Percentiles rank a stretch among this genome's conserved stretches.
Conservation (phyloP, 1,140 invertebrate species). For the Bombus waltoni region DNA sequence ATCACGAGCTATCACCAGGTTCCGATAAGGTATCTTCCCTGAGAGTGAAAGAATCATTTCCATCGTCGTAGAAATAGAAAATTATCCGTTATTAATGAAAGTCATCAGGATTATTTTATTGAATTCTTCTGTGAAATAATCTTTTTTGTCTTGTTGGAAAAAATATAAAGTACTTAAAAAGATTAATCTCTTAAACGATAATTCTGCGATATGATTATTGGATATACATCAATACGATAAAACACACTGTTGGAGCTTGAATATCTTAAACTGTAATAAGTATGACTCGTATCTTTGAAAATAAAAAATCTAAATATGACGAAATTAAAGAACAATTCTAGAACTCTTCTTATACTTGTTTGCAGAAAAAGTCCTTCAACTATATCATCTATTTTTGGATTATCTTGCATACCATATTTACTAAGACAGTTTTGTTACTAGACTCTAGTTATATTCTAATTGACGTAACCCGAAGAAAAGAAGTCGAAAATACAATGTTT, state of each 20-base stretch:
- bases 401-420: background rate
- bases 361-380: fast-evolving
- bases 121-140: background rate
- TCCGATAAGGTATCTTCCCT: constrained; percentile 3
- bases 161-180: background rate
- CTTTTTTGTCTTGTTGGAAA: too few relatives aligned
- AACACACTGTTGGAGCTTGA: background rate
- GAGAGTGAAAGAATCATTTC: background rate
- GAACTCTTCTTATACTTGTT: too few relatives aligned
- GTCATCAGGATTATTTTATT: background rate
- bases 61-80: constrained; percentile 11
- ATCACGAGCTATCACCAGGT: background rate
- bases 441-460: too few relatives aligned
- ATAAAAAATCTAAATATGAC: too few relatives aligned
- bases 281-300: too few relatives aligned
- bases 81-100: background rate
- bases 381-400: too few relatives aligned
- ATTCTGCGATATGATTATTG: background rate
- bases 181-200: background rate
- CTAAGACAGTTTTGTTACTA: too few relatives aligned
- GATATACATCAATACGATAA: background rate
- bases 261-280: background rate
- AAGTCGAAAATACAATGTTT: background rate
- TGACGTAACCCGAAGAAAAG: background rate
- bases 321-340: too few relatives aligned